A percentile compares a stretch with the other conserved stretches of the same genome.
Evolutionary conservation across 2,888 invertebrate genomes (phyloP).

Genomic region (Rhagonycha lutea): DNA sequence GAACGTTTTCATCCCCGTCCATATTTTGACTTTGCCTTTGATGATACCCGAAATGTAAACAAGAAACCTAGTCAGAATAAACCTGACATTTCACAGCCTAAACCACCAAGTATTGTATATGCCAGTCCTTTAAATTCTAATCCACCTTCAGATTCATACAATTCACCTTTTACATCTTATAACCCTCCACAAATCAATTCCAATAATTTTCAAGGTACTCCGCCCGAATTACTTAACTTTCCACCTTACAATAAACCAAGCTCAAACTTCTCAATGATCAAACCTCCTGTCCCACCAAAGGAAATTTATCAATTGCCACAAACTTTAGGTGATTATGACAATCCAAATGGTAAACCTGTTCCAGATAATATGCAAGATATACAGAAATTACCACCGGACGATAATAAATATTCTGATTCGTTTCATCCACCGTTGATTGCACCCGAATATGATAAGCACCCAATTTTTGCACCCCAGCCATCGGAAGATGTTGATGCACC

Average conservation of each 20-base stretch:
- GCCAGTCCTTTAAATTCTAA: conserved; percentile 32
- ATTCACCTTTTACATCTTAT: conserved; percentile 47
- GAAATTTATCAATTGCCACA: not conserved
- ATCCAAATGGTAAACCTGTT: not conserved
- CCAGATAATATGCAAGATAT: too few relatives aligned
- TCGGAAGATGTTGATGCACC: not conserved
- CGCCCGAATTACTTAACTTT: conserved; percentile 15
- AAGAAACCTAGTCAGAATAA: not conserved
- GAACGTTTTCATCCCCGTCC: conserved; percentile 52
- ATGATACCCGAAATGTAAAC: conserved; percentile 5
- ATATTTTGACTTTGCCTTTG: conserved; percentile 46
- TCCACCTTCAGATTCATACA: conserved; percentile 39
- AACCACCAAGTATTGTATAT: conserved; percentile 32
- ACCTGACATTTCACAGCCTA: conserved; percentile 8
- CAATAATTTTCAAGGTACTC: conserved; percentile 6
- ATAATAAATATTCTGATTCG: not conserved
- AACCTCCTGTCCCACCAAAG: conserved; percentile 50
- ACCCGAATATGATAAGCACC: not conserved
- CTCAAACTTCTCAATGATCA: conserved; percentile 46
- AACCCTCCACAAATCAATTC: conserved; percentile 39
- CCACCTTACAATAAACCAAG: conserved; percentile 15
- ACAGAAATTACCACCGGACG: not conserved
- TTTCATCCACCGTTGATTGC: conserved; percentile 12
- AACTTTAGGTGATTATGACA: not conserved
- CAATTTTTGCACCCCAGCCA: not conserved